Evolutionary conservation across 2,888 invertebrate genomes (phyloP).

Genomic region (Lepidochrysops patricia): DNA sequence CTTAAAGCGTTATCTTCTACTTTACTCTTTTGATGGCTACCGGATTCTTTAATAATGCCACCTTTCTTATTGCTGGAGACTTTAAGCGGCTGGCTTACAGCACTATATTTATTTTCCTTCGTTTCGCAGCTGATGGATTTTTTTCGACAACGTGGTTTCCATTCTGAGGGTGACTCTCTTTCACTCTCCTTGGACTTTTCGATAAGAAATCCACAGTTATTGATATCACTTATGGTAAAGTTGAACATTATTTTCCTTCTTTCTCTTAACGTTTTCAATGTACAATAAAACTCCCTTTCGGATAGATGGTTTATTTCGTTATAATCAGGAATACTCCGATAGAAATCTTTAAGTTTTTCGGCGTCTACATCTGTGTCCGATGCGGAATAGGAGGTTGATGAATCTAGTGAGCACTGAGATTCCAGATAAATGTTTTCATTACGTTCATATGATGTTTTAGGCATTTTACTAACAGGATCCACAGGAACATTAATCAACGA

Average conservation of each 20-base stretch:
- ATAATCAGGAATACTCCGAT: conserved; percentile 87
- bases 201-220: conserved; percentile 31
- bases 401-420: conserved; percentile 49
- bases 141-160: background rate
- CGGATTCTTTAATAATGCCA: conserved; percentile 21
- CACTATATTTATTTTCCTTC: background rate
- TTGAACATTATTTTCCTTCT: conserved; percentile 74
- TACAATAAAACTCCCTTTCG: conserved; percentile 82
- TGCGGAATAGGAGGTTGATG: conserved; percentile 43
- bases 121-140: background rate
- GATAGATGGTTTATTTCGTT: conserved; percentile 84
- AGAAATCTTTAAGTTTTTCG: conserved; percentile 80
- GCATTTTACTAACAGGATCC: conserved; percentile 81
- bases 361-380: conserved; percentile 58
- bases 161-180: background rate
- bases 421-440: conserved; percentile 48
- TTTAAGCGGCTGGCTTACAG: background rate
- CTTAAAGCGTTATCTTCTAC: conserved; percentile 33
- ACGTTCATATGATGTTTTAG: conserved; percentile 81
- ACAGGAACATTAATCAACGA: conserved; percentile 82
- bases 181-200: background rate
- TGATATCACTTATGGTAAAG: conserved; percentile 46
- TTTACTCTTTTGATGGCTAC: conserved; percentile 15
- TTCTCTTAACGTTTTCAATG: conserved; percentile 78
- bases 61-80: conserved; percentile 18